Base-by-base conservation (phyloP, 1,140 invertebrate genomes). In the Argopecten irradians region DNA sequence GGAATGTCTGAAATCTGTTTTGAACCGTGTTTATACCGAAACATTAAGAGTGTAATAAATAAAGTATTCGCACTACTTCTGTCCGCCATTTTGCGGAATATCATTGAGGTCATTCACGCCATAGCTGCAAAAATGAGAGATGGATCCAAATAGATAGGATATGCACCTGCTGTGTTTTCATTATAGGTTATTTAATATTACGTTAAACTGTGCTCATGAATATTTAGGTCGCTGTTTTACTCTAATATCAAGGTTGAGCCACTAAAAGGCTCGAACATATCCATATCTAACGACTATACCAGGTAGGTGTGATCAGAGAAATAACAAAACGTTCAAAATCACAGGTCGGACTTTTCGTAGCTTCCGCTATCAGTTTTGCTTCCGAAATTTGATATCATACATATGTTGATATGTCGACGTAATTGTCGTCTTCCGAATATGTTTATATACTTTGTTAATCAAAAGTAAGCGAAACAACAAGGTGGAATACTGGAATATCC, bases 321-420 rank as follows among this genome's bases (percentile, higher is more conserved):
- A 71, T 71, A 71, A 71, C 55, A 71, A 71, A 71, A 71, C 55
- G 55, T 71, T 71, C 55, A 71, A 71, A n/a, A 71, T 71, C n/a
- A 28, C 55, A 71, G 55, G 22, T 71, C 55, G 55, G n/a, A 71
- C 55, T 71, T 71, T n/a, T 71, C 55, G 22, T 71, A 71, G 55
- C 55, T 71, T 71, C 55, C 55, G 55, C 55, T 71, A 28, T 71
- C 28, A 71, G 55, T 71, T 71, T 71, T 22, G 16, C 55, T 71
- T 28, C 22, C 28, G 55, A 28, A 71, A 71, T 71, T 28, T 28
- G n/a, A 71, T 71, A 71, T 71, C 55, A 3, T 71, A n/a, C 43
- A 46, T 46, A 16, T 71, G 7, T 71, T 8, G 8, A 28, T 71
- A 5, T 7, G 28, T 71, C 14, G 1, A n/a, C 5, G 0, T 71